Evolutionary conservation across 2,113 vertebrate species (phyloP).

Genomic region (Theristicus caerulescens): DNA sequence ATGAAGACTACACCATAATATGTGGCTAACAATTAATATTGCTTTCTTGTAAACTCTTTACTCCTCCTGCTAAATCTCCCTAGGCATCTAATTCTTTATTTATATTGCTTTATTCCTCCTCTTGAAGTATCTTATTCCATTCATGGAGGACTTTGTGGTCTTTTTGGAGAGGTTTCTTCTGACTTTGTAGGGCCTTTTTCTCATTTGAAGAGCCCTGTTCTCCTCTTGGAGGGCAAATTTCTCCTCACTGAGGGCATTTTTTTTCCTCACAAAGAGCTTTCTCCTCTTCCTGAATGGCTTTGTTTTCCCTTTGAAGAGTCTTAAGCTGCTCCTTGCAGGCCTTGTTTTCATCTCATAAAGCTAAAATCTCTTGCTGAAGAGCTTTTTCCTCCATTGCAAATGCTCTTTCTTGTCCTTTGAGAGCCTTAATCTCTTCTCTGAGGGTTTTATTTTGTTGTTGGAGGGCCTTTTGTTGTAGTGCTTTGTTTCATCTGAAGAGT

Average conservation of each 20-base stretch:
- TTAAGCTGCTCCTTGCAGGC: slow-evolving; percentile 13
- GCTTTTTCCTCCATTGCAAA: slow-evolving; percentile 17
- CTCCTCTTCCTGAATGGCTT: neutral
- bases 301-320: neutral
- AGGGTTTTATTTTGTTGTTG: slow-evolving; percentile 9
- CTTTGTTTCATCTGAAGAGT: neutral
- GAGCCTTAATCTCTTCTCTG: neutral
- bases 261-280: neutral
- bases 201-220: neutral
- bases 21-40: neutral
- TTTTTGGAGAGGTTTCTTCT: neutral
- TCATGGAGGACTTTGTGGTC: neutral
- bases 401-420: neutral
- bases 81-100: neutral
- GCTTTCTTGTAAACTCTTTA: neutral
- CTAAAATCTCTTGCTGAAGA: slow-evolving; percentile 2
- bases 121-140: neutral
- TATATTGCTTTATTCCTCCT: neutral
- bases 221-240: slow-evolving; percentile 14
- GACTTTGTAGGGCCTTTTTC: neutral
- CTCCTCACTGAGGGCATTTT: neutral
- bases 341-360: slow-evolving; percentile 1
- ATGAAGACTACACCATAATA: neutral
- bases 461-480: neutral
- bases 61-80: neutral